Base-by-base conservation (phyloP, 2,888 invertebrate species). In the Perithous albicinctus region DNA sequence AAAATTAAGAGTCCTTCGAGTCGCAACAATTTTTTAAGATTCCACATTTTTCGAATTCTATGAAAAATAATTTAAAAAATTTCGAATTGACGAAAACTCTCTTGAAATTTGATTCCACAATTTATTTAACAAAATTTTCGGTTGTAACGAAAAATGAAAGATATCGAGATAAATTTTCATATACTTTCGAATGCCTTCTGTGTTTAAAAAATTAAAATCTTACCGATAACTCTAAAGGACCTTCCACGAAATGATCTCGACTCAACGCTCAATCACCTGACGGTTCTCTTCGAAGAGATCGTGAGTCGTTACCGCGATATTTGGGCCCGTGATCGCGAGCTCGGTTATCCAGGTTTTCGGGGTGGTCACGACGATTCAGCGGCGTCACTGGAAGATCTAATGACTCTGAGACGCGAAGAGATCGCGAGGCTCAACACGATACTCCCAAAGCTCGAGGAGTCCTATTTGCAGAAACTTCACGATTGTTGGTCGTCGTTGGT, bases 261-360 rank as follows among this genome's bases (percentile, higher is more conserved):
- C 67, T 83, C 80, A 18, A 85, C 85, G 80, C 74, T 86, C 59
- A 80, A 80, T 46, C 86, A 86, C 66, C 80, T 87, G 35, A 80
- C 80, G 18, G 66, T 75, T 12, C 81, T 92, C 32, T 87, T 92
- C 59, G 87, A 90, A 59, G 89, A 89, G 78, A 90, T 92, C 43
- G 87, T 91, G 12, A 80, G 85, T 46, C 89, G 88, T 81, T 92
- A 91, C 77, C 90, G 90, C 64, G 88, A 86, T 26, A 86, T 88
- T 64, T 93, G 93, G 93, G 87, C 89, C 63, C 87, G 87, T 10
- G 92, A 92, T 77, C 89, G 87, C 66, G 87, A 89, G 66, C 85
- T 88, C 56, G 89, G 89, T 20, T 89, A 90, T 86, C 87, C 87
- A 12, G 88, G 88, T 20, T 89, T 87, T 61, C 66, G 86, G 23